These are phyloP conservation scores for Diprion similis DNA, from an alignment of 1,140 invertebrate species.

Conservation along the genomic window DNA sequence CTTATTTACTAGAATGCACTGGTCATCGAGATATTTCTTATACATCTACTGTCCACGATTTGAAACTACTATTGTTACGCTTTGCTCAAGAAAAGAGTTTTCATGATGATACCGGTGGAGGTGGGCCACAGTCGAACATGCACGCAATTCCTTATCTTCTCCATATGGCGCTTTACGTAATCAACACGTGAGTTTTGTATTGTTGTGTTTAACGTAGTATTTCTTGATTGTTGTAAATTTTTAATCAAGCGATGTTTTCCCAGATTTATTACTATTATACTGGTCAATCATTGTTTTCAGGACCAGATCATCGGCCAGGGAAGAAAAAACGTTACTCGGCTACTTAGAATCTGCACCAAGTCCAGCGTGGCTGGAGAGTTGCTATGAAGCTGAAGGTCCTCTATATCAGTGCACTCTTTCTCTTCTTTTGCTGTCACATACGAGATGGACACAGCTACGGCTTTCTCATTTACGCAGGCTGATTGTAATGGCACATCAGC, in stretches of 20 bases:
- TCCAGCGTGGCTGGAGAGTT: slow-evolving; percentile 77
- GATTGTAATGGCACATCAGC: slow-evolving; percentile 79
- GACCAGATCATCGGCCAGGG: slow-evolving; percentile 75
- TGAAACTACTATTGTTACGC: slow-evolving; percentile 88
- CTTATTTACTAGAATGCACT: slow-evolving; percentile 85
- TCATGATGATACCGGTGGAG: slow-evolving; percentile 96
- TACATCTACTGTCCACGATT: slow-evolving; percentile 88
- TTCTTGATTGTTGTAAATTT: slow-evolving; percentile 14
- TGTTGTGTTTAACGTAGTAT: slow-evolving; percentile 3
- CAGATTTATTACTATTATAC: no score
- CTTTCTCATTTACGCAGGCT: slow-evolving; percentile 79
- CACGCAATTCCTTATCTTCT: slow-evolving; percentile 94
- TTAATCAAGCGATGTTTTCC: no score
- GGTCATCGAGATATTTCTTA: slow-evolving; percentile 89
- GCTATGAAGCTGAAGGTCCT: slow-evolving; percentile 89
- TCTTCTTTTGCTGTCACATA: slow-evolving; percentile 77
- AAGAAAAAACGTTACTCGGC: slow-evolving; percentile 74
- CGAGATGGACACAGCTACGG: slow-evolving; percentile 73
- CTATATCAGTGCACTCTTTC: slow-evolving; percentile 86
- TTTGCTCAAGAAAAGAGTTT: slow-evolving; percentile 96
- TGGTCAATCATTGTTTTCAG: slow-evolving; percentile 58
- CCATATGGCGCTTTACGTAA: slow-evolving; percentile 94
- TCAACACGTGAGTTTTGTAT: slow-evolving; percentile 80
- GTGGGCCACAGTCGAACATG: slow-evolving; percentile 96
- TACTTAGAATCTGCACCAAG: slow-evolving; percentile 70